Evolutionary conservation across 2,113 vertebrate genomes (phyloP), one percentile per base, ranked within the genome.

Genomic region (Electrona antarctica): DNA sequence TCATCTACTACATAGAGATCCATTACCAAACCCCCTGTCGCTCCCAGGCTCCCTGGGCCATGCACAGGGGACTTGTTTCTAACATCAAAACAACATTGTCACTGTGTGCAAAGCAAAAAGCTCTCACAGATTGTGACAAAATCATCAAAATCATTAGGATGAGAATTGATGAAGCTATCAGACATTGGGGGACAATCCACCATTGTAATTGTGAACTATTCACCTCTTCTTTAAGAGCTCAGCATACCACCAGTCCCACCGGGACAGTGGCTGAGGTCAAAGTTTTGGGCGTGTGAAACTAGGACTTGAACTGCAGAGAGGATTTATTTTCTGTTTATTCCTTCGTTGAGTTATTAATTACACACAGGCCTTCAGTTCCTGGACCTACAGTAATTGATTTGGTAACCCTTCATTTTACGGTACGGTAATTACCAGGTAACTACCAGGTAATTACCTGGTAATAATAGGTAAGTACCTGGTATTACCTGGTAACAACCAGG

Each of bases 321-420:
- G 12, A 50, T 79, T 85, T 80, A 80, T 80, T 80, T 80, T 15
- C 56, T 66, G 56, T 46, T 58, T 9, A 64, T 54, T 60, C 74
- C 64, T 65, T 51, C 3, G 56, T 12, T 28, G 50, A 55, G 69
- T 57, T 72, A 72, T 81, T 79, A 70, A 77, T 70, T 50, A 79
- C 21, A 21, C 7, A 9, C 45, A 12, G n/a, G 54, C 55, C 45
- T n/a, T 51, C 52, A 52, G 49, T 6, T 48, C 33, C 33, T 62
- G 66, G n/a, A 9, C 57, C 33, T 70, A 21, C 21, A 21, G 21
- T 21, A 21, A 21, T 21, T 21, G 21, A 74, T 73, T 46, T 59
- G n/a, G n/a, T n/a, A n/a, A n/a, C n/a, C n/a, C n/a, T n/a, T n/a
- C n/a, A n/a, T n/a, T n/a, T n/a, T n/a, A n/a, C n/a, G n/a, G n/a